These are phyloP conservation scores for Lottia gigantea DNA, from an alignment of 2,888 invertebrate species.

Conservation along the genomic window DNA sequence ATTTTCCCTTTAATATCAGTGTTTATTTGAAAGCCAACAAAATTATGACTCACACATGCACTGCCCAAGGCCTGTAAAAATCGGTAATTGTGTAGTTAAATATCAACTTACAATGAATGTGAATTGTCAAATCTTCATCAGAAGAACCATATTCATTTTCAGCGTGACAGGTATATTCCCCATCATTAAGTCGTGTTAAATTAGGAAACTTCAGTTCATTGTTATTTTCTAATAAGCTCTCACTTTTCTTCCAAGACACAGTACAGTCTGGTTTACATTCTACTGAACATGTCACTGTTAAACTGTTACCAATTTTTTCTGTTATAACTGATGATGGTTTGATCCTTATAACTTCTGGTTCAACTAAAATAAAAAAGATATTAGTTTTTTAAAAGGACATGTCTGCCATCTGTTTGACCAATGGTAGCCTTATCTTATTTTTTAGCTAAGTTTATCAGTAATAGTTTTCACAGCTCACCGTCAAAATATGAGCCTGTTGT, in stretches of 20 bases:
- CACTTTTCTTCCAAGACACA: not conserved
- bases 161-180: not conserved
- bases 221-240: not conserved
- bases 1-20: too few species aligned
- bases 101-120: not conserved
- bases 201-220: not conserved
- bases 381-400: too few species aligned
- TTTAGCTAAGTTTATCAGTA: too few species aligned
- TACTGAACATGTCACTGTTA: not conserved
- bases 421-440: too few species aligned
- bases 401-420: too few species aligned
- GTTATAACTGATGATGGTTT: not conserved
- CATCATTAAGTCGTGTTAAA: not conserved
- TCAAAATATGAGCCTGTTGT: too few species aligned
- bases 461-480: too few species aligned
- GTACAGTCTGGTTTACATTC: slow-evolving; percentile 4
- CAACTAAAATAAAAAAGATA: not conserved
- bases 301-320: not conserved
- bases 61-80: too few species aligned
- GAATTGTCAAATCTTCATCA: not conserved
- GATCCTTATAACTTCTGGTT: not conserved
- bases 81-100: too few species aligned
- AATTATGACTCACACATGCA: too few species aligned
- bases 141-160: not conserved
- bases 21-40: too few species aligned